phyloP scores from a whole-genome alignment of 2,888 invertebrate species.

The Drosophila greeni region DNA sequence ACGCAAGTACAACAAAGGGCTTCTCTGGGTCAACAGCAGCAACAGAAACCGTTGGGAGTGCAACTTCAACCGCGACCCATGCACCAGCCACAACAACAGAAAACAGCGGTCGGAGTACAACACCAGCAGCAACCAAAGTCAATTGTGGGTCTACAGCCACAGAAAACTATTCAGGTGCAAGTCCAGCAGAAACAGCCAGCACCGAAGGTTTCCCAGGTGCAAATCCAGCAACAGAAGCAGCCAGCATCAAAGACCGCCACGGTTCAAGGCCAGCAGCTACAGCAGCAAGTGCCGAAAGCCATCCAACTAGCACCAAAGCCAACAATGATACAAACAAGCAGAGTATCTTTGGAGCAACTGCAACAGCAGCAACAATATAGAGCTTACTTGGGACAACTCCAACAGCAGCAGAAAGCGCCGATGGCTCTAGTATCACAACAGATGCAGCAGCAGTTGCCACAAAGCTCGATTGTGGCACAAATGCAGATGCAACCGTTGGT shows the following conservation, averaged over 20 bases:
- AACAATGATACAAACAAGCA: background rate
- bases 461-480: background rate
- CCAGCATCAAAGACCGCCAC: conserved; percentile 9
- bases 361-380: conserved; percentile 8
- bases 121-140: conserved; percentile 11
- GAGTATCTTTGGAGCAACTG: background rate
- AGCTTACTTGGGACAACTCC: background rate
- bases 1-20: conserved; percentile 1
- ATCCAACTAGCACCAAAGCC: background rate
- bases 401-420: conserved; percentile 11
- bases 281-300: background rate
- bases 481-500: background rate
- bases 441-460: conserved; percentile 13
- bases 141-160: conserved; percentile 1
- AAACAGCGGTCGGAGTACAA: background rate
- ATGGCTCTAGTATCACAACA: background rate
- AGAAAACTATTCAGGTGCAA: background rate
- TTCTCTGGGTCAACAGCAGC: conserved; percentile 8
- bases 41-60: background rate
- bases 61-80: background rate
- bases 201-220: background rate
- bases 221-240: conserved; percentile 9
- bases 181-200: conserved; percentile 19
- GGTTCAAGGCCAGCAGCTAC: background rate
- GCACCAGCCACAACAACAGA: conserved; percentile 12